Evolutionary conservation across 2,888 invertebrate genomes (phyloP).

Genomic region (Autographa pulchrina): DNA sequence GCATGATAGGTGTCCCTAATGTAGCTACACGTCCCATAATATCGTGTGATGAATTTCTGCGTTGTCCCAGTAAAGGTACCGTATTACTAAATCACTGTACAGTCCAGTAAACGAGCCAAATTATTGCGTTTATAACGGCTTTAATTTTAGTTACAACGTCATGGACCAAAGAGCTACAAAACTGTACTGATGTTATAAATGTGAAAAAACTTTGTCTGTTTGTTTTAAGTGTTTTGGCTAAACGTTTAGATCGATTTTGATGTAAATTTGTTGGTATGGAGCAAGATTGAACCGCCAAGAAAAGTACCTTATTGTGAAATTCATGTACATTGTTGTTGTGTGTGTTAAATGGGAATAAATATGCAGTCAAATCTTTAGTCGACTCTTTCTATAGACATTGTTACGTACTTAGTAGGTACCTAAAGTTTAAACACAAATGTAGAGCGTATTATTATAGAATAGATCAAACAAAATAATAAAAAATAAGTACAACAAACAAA

Average conservation of each 20-base stretch:
- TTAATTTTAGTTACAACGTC: background rate
- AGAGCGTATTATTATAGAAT: no score
- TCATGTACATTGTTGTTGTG: no score
- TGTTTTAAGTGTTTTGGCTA: background rate
- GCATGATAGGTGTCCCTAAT: constrained; percentile 6
- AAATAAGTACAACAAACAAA: constrained; percentile 6
- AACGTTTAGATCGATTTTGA: no score
- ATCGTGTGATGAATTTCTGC: constrained; percentile 2
- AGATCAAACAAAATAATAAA: background rate
- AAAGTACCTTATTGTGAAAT: no score
- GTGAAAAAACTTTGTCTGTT: no score
- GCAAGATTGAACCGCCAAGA: no score
- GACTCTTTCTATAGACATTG: no score
- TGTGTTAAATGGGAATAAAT: no score
- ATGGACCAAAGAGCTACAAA: background rate
- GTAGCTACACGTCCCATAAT: background rate
- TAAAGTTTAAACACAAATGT: no score
- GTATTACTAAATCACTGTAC: constrained; percentile 3
- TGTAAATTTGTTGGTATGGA: no score
- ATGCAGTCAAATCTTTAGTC: no score
- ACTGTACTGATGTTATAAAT: background rate
- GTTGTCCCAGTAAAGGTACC: background rate
- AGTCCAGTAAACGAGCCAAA: background rate
- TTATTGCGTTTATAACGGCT: background rate
- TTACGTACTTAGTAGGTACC: no score